Conservation (phyloP, 2,797 vertebrate genomes). For the Rhincodon typus region DNA sequence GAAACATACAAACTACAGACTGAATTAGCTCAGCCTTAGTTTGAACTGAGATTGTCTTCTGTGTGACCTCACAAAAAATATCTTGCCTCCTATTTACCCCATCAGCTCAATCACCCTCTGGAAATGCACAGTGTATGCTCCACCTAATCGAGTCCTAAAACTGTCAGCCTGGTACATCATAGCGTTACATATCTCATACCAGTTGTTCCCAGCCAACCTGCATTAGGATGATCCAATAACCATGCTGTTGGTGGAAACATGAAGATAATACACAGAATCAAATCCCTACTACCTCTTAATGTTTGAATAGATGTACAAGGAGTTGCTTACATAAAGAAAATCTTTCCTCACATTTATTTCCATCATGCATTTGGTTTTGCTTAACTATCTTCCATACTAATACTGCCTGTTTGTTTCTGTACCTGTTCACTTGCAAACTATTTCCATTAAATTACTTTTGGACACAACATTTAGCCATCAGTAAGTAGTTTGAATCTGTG, state of each 20-base stretch:
- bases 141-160: not conserved
- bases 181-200: not conserved
- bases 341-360: not conserved
- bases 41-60: not conserved
- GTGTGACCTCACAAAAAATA: not conserved
- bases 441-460: not conserved
- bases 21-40: not conserved
- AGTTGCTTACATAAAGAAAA: not conserved
- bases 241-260: not conserved
- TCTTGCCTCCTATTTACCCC: not conserved
- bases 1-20: not conserved
- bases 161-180: not conserved
- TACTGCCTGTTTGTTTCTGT: not conserved
- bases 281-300: not conserved
- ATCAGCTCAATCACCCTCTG: not conserved
- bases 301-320: not conserved
- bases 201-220: not conserved
- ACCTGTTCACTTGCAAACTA: not conserved
- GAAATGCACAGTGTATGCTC: not conserved
- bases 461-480: slow-evolving; percentile 9
- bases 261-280: too few relatives aligned
- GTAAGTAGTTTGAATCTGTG: not conserved
- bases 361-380: not conserved
- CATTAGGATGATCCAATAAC: not conserved
- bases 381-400: not conserved